Evolutionary conservation across 2,113 vertebrate species (phyloP).

Genomic region (Apodemus sylvaticus): DNA sequence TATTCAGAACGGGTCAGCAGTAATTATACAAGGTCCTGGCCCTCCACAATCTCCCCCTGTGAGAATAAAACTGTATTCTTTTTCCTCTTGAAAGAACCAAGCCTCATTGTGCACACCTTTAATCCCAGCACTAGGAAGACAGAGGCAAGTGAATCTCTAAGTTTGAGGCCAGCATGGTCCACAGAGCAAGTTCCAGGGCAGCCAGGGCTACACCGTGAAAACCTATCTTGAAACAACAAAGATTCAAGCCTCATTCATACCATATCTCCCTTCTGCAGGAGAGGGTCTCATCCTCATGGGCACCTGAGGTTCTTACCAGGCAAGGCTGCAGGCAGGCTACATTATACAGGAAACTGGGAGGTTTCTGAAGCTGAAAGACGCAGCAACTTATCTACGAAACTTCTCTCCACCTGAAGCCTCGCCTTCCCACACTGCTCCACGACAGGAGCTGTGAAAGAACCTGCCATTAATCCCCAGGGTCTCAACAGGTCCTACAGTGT

Average conservation of each 20-base stretch:
- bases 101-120: not conserved
- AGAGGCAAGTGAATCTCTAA: too few relatives aligned
- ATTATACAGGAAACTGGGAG: not conserved
- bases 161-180: too few relatives aligned
- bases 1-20: not conserved
- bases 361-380: not conserved
- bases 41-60: not conserved
- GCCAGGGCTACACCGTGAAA: not conserved
- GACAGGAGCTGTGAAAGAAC: not conserved
- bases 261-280: not conserved
- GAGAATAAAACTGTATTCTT: not conserved
- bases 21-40: not conserved
- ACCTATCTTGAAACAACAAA: not conserved
- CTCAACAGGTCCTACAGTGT: not conserved
- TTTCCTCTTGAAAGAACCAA: constrained; percentile 30
- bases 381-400: not conserved
- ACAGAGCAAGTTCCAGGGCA: not conserved
- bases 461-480: not conserved
- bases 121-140: too few relatives aligned
- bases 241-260: not conserved
- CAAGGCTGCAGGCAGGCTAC: not conserved
- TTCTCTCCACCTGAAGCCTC: not conserved
- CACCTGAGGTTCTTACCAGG: not conserved
- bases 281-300: not conserved
- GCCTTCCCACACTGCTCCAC: not conserved